Conservation (phyloP, 1,140 invertebrate species). For the Drosophila ironensis region DNA sequence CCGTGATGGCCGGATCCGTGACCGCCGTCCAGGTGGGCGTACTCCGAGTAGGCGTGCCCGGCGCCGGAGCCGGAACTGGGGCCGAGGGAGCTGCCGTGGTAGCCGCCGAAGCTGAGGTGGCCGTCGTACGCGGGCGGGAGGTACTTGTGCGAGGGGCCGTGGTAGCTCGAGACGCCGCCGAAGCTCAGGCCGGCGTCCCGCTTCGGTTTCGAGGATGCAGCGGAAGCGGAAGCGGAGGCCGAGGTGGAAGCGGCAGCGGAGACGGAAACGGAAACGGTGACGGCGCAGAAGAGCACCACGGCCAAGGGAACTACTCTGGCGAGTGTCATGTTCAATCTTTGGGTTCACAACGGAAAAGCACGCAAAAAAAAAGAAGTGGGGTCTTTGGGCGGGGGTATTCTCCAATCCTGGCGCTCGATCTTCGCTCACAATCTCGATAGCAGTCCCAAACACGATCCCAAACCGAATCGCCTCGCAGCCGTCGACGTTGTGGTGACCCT, state of each 20-base stretch:
- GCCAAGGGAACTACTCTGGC: conserved; percentile 15
- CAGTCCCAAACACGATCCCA: no score
- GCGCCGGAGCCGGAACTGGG: neutral
- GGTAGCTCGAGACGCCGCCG: conserved; percentile 33
- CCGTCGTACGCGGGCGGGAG: conserved; percentile 42
- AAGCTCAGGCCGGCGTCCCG: conserved; percentile 7
- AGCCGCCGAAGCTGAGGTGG: conserved; percentile 12
- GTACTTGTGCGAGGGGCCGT: conserved; percentile 69
- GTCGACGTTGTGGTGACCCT: conserved; percentile 62
- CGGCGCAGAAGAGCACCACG: neutral
- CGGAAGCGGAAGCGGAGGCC: neutral
- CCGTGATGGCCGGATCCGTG: conserved; percentile 44
- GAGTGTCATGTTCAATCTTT: conserved; percentile 24
- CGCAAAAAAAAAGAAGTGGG: conserved; percentile 11
- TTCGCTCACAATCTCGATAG: no score
- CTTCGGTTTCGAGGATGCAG: neutral
- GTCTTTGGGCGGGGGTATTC: neutral
- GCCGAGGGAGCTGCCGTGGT: conserved; percentile 26
- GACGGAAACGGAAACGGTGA: neutral
- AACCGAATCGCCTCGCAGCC: conserved; percentile 26
- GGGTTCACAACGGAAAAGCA: no score
- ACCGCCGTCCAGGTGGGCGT: conserved; percentile 11
- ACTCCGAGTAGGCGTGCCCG: conserved; percentile 15
- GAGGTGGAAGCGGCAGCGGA: neutral
- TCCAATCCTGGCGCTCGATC: no score